phyloP scores from a whole-genome alignment of 2,888 invertebrate species.

The Lymantria monacha region DNA sequence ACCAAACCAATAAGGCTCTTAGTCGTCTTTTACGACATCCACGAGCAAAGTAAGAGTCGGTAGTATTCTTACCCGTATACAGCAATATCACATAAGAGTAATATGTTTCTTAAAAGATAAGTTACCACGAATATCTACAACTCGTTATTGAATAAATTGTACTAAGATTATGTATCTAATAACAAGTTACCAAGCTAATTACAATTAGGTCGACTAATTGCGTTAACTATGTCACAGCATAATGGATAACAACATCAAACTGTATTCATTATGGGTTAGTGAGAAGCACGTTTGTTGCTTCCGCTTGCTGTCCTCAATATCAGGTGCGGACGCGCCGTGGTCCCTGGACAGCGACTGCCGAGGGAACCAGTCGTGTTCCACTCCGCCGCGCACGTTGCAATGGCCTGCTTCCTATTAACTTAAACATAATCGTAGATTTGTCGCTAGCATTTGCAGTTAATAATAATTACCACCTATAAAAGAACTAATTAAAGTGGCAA shows the following conservation, averaged over 20 bases:
- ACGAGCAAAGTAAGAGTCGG: too few relatives aligned
- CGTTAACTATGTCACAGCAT: not conserved
- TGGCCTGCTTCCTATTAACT: conserved; percentile 53
- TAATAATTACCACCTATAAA: conserved; percentile 1
- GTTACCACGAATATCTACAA: too few relatives aligned
- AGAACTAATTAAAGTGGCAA: too few relatives aligned
- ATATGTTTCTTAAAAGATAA: too few relatives aligned
- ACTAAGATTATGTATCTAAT: not conserved
- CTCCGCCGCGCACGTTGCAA: conserved; percentile 59
- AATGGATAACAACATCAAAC: not conserved
- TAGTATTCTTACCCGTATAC: too few relatives aligned
- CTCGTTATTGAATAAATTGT: too few relatives aligned
- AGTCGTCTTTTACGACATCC: too few relatives aligned
- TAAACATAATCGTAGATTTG: conserved; percentile 20
- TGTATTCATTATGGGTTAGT: conserved; percentile 40
- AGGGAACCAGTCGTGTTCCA: conserved; percentile 75
- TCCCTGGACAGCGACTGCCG: conserved; percentile 50
- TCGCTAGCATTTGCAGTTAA: conserved; percentile 22
- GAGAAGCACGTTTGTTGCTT: conserved; percentile 47
- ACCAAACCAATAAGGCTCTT: too few relatives aligned
- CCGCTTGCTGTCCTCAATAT: conserved; percentile 66
- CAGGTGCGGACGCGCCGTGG: conserved; percentile 55
- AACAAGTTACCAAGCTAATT: not conserved
- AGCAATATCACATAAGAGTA: too few relatives aligned
- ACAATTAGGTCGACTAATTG: not conserved